A percentile compares a stretch with the other conserved stretches of the same genome.
These are phyloP conservation scores for Pseudomyrmex sp. DNA, from an alignment of 1,140 invertebrate genomes.

Conservation along the genomic window DNA sequence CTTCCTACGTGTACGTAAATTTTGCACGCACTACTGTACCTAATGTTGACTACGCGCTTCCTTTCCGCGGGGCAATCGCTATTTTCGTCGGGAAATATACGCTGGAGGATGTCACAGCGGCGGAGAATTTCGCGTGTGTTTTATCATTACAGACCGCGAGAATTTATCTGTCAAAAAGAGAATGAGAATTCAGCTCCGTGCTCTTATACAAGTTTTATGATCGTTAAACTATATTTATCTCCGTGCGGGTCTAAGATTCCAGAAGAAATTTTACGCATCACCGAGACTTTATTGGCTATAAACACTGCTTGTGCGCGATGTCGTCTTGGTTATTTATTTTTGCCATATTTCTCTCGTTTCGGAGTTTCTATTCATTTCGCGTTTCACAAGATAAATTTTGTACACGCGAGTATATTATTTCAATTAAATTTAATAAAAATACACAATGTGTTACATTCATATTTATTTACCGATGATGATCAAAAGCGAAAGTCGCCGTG, in stretches of 20 bases:
- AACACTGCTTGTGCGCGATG: conserved; percentile 6
- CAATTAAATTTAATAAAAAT: neutral
- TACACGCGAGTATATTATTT: too few species aligned
- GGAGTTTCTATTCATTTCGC: too few species aligned
- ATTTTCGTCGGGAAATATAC: conserved; percentile 45
- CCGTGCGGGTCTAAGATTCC: conserved; percentile 4
- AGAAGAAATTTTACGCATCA: conserved; percentile 15
- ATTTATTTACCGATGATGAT: conserved; percentile 7
- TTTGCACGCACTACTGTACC: conserved; percentile 20
- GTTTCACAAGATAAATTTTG: too few species aligned
- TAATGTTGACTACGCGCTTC: neutral
- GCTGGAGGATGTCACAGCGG: conserved; percentile 4
- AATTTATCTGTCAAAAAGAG: neutral
- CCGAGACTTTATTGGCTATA: neutral
- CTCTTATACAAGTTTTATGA: conserved; percentile 23
- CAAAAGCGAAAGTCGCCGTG: conserved; percentile 41
- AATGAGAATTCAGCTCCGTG: conserved; percentile 18
- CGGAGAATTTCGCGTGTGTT: conserved; percentile 30
- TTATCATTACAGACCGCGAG: neutral
- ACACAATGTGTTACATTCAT: neutral
- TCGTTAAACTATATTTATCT: conserved; percentile 29
- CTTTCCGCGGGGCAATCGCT: conserved; percentile 39
- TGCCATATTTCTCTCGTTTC: neutral
- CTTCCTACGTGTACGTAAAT: neutral
- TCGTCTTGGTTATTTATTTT: neutral